Conservation (phyloP, 1,140 invertebrate species). For the Pogonus chalceus region DNA sequence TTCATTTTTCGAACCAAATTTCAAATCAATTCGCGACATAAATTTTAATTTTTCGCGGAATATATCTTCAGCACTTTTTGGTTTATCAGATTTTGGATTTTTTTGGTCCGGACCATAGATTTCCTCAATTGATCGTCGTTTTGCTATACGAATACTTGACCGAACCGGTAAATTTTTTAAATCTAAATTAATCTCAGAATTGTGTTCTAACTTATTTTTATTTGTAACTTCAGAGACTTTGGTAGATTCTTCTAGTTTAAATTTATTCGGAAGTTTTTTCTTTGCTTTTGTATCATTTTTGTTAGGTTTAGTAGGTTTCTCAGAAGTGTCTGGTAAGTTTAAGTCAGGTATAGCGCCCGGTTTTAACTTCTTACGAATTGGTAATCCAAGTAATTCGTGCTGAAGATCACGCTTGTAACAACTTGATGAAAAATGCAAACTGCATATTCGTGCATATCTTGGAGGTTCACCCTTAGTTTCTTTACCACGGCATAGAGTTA, state of each 20-base stretch:
- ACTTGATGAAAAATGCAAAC: constrained; percentile 40
- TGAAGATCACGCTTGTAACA: constrained; percentile 44
- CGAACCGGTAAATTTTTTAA: constrained; percentile 19
- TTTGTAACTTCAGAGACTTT: too few relatives aligned
- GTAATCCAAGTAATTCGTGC: constrained; percentile 42
- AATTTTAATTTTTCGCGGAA: background rate
- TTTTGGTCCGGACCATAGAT: background rate
- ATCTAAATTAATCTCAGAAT: background rate
- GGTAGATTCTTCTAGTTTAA: too few relatives aligned
- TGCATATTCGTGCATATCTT: constrained; percentile 41
- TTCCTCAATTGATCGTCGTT: constrained; percentile 19
- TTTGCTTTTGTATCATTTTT: background rate
- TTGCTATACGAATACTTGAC: constrained; percentile 26
- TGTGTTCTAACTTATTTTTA: background rate
- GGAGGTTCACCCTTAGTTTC: constrained; percentile 22
- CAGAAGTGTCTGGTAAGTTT: constrained; percentile 36
- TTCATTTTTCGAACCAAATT: background rate
- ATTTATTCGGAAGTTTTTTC: background rate
- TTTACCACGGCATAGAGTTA: constrained; percentile 29
- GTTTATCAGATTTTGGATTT: background rate
- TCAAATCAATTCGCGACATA: background rate
- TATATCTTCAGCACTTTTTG: background rate
- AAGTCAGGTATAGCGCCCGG: constrained; percentile 40
- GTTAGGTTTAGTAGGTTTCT: constrained; percentile 10
- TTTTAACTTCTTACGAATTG: constrained; percentile 39